Percentiles rank a stretch among this genome's conserved stretches.
phyloP scores from a whole-genome alignment of 2,888 invertebrate genomes.

The Pycnomerus fuliginosus region DNA sequence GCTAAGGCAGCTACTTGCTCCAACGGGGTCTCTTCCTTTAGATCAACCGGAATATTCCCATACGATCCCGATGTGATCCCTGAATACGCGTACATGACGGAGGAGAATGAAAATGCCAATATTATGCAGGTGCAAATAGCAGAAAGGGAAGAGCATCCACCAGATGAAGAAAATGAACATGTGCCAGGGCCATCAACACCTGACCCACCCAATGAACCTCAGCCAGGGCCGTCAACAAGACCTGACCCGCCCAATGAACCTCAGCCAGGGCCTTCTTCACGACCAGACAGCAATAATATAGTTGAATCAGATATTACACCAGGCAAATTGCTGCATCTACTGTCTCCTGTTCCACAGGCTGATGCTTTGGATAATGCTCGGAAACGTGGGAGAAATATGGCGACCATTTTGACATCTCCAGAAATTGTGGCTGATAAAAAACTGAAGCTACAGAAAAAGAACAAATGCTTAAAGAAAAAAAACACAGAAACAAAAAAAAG shows the following conservation, averaged over 20 bases:
- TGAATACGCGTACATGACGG: neutral
- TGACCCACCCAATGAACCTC: neutral
- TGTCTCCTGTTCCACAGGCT: too few relatives aligned
- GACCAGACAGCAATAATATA: too few relatives aligned
- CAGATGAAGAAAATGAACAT: neutral
- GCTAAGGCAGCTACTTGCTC: slow-evolving; percentile 14
- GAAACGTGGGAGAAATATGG: too few relatives aligned
- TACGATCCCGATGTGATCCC: slow-evolving; percentile 12
- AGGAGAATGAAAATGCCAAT: neutral
- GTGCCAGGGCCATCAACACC: neutral
- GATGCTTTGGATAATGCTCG: too few relatives aligned
- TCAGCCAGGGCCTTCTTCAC: too few relatives aligned
- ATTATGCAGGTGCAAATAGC: too few relatives aligned
- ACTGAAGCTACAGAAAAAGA: too few relatives aligned
- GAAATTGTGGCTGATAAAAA: neutral
- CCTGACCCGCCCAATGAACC: too few relatives aligned
- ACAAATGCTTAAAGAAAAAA: neutral
- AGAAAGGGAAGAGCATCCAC: neutral
- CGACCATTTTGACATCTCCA: too few relatives aligned
- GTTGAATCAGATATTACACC: too few relatives aligned
- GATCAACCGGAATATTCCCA: slow-evolving; percentile 16
- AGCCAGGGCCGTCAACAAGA: too few relatives aligned
- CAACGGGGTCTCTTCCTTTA: slow-evolving; percentile 23
- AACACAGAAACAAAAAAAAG: neutral
- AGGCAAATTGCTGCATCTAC: too few relatives aligned